Evolutionary conservation across 53 echinoderm and acorn worm genomes (phyloP), one percentile per base, ranked within the genome.

Genomic region (Holothuria leucospilota): DNA sequence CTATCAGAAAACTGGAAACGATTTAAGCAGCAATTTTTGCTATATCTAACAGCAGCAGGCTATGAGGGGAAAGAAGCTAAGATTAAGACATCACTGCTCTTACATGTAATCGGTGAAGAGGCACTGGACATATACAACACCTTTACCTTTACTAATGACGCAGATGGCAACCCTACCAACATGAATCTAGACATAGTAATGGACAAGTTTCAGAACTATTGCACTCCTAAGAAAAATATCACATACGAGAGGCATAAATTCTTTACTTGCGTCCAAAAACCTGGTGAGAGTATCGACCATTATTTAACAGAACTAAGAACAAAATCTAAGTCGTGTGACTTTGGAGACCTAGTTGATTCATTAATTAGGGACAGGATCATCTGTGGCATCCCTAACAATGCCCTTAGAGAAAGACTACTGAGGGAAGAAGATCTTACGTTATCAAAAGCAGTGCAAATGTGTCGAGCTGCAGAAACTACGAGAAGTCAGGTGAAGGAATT

Each of bases 191-290:
- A 49, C 3, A 13, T 49, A 4, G 8, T 78, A 10, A 69, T 87
- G 42, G 51, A 66, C 63, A 93, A 90, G 80, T 79, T 90, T n/a
- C n/a, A n/a, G n/a, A n/a, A n/a, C n/a, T n/a, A n/a, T n/a, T 93
- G 90, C 81, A 90, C 59, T 15, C 93, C 90, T 0, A 93, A 90
- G 65, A 78, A 40, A 30, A 93, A 90, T 68, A 18, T 78, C 8
- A 90, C 90, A 5, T 86, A 86, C 26, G 77, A 61, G 27, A 29
- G 86, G 30, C 86, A 75, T 62, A 59, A 61, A 61, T 86, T 86
- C 71, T 86, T 77, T 62, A 86, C 46, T 18, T 77, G 87, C 46
- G 18, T 64, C 61, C 87, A 61, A 15, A 62, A 74, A 39, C 30
- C 70, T 59, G 41, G 61, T 59, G 86, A 75, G 20, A 61, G 59